These are phyloP conservation scores for Pherbina coryleti DNA, from an alignment of 2,888 invertebrate species.

Conservation along the genomic window DNA sequence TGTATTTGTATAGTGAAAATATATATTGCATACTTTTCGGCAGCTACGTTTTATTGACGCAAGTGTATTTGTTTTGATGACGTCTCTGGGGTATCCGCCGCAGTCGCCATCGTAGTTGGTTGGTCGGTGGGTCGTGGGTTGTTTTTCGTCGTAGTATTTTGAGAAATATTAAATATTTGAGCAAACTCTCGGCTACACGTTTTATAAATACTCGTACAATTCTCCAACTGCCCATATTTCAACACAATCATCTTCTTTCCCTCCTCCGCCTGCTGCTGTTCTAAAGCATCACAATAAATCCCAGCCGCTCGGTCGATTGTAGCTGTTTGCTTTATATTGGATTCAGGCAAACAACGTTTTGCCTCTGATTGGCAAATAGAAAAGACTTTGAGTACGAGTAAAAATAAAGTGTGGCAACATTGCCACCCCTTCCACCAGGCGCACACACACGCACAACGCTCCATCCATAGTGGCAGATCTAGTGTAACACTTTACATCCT, in stretches of 20 bases:
- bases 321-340: not conserved
- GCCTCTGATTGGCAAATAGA: constrained; percentile 10
- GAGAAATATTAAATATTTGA: not conserved
- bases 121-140: not conserved
- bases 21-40: constrained; percentile 25
- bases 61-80: constrained; percentile 4
- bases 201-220: not conserved
- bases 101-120: not conserved
- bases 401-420: not conserved
- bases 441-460: not conserved
- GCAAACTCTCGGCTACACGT: not conserved
- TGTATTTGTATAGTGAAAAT: not conserved
- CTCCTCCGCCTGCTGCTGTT: not conserved
- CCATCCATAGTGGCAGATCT: not conserved
- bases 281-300: not conserved
- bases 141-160: not conserved
- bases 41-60: not conserved
- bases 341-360: not conserved
- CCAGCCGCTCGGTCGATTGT: not conserved
- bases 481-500: not conserved
- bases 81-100: constrained; percentile 16
- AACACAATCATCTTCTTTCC: too few relatives aligned
- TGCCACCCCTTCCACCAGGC: not conserved
- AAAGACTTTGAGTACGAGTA: not conserved
- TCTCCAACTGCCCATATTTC: too few relatives aligned